Base-by-base conservation (phyloP, 2,888 invertebrate genomes). In the Pachymerium ferrugineum region DNA sequence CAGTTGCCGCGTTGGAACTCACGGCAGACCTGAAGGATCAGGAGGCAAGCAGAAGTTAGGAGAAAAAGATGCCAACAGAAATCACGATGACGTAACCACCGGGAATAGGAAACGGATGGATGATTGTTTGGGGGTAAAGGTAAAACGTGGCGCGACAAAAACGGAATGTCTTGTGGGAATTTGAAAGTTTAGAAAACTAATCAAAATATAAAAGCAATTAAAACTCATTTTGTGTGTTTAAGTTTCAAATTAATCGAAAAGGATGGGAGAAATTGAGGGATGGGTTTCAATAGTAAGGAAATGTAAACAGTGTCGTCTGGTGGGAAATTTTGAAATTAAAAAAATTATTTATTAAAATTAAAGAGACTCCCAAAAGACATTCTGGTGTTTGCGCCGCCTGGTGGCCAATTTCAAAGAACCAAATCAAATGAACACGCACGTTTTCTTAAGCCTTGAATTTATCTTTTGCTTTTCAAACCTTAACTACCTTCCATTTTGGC, bases 1-100 rank as follows among this genome's bases (percentile, higher is more conserved):
- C 96, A 97, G 88, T 93, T 93, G 88, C 95, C 95, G 87, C 95
- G 93, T 90, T 93, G 92, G 91, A 91, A 96, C 90, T 97, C 96
- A 88, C 96, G 94, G 91, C 96, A 86, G 80, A 86, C 85, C 86
- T 86, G 81, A 74, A 80, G 74, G 70, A 54, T 29, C 29, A 33
- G 54, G 69, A 47, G 68, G 62, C 71, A 72, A 74, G 75, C 62
- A 73, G 71, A 54, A 72, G 74, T 71, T 70, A 71, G 74, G 74
- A 74, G 74, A 42, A 67, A 70, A 38, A 72, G 74, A 54, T 54
- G 47, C 47, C 47, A 54, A 54, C 47, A 54, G 47, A 74, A 30
- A 71, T 42, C 67, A 73, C 70, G 68, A 42, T 35, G 67, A 72
- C 47, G 71, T 70, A 31, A 68, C 67, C 47, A 75, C 70, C 33